These are phyloP conservation scores for Tonatia bakeri DNA, from an alignment of 2,113 vertebrate genomes.

Conservation along the genomic window DNA sequence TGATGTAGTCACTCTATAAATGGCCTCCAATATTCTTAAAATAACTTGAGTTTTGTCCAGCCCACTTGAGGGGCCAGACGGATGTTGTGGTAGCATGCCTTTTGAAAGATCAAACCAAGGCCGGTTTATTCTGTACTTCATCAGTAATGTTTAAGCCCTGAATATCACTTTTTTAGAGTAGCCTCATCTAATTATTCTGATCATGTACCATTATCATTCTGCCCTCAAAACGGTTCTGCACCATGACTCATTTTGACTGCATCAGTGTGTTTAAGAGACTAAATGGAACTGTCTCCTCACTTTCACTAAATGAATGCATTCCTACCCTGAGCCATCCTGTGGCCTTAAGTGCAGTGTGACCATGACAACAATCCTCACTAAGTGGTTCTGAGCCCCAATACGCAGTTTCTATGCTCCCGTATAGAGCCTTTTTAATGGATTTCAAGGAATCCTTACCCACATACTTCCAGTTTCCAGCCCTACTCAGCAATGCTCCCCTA, in stretches of 20 bases:
- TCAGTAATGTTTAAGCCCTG: conserved; percentile 27
- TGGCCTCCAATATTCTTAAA: conserved; percentile 24
- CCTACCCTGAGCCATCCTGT: not conserved
- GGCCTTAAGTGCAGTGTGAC: not conserved
- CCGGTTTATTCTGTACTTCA: not conserved
- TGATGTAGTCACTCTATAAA: not conserved
- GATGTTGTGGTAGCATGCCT: not conserved
- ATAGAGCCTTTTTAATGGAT: not conserved
- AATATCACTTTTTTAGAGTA: not conserved
- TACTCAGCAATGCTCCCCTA: not conserved
- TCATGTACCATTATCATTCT: conserved; percentile 59
- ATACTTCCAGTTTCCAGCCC: not conserved
- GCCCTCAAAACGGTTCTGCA: conserved; percentile 52
- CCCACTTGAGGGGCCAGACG: not conserved
- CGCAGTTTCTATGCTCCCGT: not conserved
- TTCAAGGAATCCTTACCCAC: not conserved
- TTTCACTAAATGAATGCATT: conserved; percentile 45
- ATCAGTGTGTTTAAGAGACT: conserved; percentile 62
- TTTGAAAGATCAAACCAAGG: conserved; percentile 33
- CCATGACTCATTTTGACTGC: conserved; percentile 61
- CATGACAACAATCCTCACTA: not conserved
- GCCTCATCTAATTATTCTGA: conserved; percentile 51
- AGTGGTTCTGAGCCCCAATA: not conserved
- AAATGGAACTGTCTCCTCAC: conserved; percentile 46
- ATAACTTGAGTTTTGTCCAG: conserved; percentile 30